Evolutionary conservation across 2,113 vertebrate species (phyloP), one percentile per base, ranked within the genome.

Genomic region (Ceratotherium simum): DNA sequence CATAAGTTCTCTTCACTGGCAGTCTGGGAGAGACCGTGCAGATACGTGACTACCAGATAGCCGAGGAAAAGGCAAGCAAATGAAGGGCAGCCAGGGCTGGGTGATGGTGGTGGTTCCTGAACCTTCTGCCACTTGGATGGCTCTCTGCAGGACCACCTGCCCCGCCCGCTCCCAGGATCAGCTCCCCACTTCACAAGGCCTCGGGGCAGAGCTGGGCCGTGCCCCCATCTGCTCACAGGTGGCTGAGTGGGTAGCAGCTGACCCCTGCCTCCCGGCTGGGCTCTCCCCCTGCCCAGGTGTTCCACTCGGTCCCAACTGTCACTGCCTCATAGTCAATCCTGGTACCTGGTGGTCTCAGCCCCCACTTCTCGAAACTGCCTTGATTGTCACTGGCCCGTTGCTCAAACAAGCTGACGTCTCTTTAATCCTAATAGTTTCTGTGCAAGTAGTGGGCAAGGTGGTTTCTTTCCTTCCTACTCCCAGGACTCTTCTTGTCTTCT

Each of bases 41-140:
- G 58, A 56, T 2, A 6, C 0, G 0, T 3, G 20, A 33, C 42
- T 31, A 1, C 20, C 42, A 12, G 13, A 7, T 13, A 64, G 70
- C 21, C 20, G 0, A 54, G n/a, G 90, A n/a, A 20, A 18, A 42
- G 31, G 1, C 6, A 21, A 58, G 76, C 51, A n/a, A 42, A n/a
- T 1, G 29, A 13, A 48, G 8, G 33, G 36, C 36, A 27, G 42
- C 18, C 39, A 1, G 11, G 25, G 39, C 33, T n/a, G 5, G 0
- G 0, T 2, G 0, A 23, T 42, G 73, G 8, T 13, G 33, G 42
- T n/a, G 4, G 29, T 14, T 3, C 39, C 62, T 11, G 48, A 42
- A 20, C 23, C 39, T 2, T 4, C 0, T 0, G 65, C 83, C 33
- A 11, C 12, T 48, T 11, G 12, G 14, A 39, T 11, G 48, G 65